These are phyloP conservation scores for Cinclus cinclus DNA, from an alignment of 2,113 vertebrate genomes.

Conservation along the genomic window DNA sequence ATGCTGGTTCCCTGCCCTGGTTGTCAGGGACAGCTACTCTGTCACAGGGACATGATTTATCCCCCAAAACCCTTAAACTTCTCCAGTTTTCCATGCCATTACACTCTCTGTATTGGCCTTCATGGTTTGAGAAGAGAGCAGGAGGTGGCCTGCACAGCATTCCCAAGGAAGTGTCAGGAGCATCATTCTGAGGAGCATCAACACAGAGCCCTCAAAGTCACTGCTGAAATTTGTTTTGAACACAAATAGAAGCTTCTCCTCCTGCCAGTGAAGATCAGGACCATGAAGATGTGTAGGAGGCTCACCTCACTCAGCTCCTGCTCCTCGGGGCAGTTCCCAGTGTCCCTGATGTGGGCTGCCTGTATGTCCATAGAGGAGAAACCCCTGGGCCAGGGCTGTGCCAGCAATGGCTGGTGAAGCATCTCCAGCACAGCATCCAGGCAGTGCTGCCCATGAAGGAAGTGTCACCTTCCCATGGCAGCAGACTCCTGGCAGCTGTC, in stretches of 20 bases:
- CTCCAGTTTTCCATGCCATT: neutral
- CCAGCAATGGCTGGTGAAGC: neutral
- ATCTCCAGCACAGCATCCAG: neutral
- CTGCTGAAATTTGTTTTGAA: neutral
- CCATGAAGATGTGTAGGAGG: rapidly evolving
- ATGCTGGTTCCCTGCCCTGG: neutral
- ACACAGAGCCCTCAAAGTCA: neutral
- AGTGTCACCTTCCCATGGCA: rapidly evolving
- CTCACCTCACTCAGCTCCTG: neutral
- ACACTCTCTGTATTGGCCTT: rapidly evolving
- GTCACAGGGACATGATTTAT: neutral
- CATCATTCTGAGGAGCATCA: neutral
- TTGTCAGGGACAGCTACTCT: neutral
- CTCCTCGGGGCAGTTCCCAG: neutral
- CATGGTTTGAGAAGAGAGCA: neutral
- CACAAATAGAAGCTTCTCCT: neutral
- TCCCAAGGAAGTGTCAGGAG: neutral
- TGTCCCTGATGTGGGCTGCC: neutral
- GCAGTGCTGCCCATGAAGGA: rapidly evolving
- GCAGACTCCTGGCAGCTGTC: neutral
- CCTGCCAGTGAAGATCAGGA: neutral
- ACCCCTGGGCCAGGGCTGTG: neutral
- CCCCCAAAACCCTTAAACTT: neutral
- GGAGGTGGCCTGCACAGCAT: neutral
- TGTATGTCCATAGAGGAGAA: neutral